Evolutionary conservation across 2,888 invertebrate genomes (phyloP).

Genomic region (Ceramica pisi): DNA sequence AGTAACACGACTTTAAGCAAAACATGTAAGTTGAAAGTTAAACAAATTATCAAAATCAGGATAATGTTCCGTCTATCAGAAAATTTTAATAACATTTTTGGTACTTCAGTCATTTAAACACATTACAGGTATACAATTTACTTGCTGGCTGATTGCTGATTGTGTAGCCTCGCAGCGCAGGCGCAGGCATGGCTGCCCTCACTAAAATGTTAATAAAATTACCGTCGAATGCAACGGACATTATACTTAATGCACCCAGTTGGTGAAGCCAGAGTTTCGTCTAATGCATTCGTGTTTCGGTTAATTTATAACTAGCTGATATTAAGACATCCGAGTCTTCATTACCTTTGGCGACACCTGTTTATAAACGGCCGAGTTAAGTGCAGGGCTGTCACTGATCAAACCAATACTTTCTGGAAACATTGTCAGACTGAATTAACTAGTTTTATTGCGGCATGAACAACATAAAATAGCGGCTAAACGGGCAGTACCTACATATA

Average conservation of each 20-base stretch:
- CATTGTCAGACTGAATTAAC: constrained; percentile 1
- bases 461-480: constrained; percentile 17
- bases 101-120: constrained; percentile 67
- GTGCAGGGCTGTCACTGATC: constrained; percentile 64
- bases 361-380: constrained; percentile 65
- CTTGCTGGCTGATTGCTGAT: constrained; percentile 76
- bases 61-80: constrained; percentile 49
- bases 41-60: constrained; percentile 55
- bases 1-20: constrained; percentile 36
- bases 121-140: constrained; percentile 75
- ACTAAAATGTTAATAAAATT: constrained; percentile 86
- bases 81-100: constrained; percentile 55
- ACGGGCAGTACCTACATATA: constrained; percentile 50
- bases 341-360: constrained; percentile 74
- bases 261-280: constrained; percentile 72
- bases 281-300: constrained; percentile 78
- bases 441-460: constrained; percentile 21
- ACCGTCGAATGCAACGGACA: constrained; percentile 76
- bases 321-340: constrained; percentile 81
- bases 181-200: constrained; percentile 70
- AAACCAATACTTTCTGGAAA: constrained; percentile 3
- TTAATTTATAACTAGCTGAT: constrained; percentile 78
- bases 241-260: constrained; percentile 77
- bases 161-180: constrained; percentile 73
- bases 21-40: constrained; percentile 31